Evolutionary conservation across 2,113 vertebrate genomes (phyloP).

Genomic region (Acinonyx jubatus): DNA sequence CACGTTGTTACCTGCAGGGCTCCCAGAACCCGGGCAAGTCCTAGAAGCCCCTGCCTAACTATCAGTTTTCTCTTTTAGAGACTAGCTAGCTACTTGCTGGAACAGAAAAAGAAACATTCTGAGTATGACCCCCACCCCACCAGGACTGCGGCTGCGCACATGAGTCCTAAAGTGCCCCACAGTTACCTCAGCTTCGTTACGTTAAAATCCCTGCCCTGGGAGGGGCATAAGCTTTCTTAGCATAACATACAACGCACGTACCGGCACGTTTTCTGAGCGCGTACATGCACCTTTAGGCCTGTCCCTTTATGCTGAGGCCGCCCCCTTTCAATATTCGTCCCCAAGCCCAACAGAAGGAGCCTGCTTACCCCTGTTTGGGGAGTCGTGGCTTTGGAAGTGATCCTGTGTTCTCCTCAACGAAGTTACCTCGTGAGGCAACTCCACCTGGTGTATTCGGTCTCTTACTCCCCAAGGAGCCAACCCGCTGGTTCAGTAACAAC

Average conservation of each 20-base stretch:
- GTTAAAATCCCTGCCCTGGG: background rate
- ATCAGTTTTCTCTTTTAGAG: background rate
- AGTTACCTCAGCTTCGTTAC: background rate
- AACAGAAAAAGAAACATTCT: background rate
- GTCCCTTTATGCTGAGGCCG: background rate
- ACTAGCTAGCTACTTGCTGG: background rate
- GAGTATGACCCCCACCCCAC: background rate
- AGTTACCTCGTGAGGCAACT: background rate
- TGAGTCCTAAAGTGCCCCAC: background rate
- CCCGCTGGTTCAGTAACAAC: background rate
- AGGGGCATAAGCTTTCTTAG: background rate
- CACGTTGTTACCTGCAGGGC: fast-evolving
- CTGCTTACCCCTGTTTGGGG: background rate
- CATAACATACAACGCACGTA: background rate
- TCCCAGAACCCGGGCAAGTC: background rate
- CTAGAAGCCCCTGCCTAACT: background rate
- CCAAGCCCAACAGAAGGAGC: background rate
- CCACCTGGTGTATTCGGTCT: background rate
- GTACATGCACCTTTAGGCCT: background rate
- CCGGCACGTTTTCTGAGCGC: background rate
- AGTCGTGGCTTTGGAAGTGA: background rate
- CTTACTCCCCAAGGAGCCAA: background rate
- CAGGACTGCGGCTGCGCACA: background rate
- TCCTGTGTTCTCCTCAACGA: background rate
- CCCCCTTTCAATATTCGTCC: background rate